Evolutionary conservation across 2,113 vertebrate genomes (phyloP).

Genomic region (Elanus axillaris): DNA sequence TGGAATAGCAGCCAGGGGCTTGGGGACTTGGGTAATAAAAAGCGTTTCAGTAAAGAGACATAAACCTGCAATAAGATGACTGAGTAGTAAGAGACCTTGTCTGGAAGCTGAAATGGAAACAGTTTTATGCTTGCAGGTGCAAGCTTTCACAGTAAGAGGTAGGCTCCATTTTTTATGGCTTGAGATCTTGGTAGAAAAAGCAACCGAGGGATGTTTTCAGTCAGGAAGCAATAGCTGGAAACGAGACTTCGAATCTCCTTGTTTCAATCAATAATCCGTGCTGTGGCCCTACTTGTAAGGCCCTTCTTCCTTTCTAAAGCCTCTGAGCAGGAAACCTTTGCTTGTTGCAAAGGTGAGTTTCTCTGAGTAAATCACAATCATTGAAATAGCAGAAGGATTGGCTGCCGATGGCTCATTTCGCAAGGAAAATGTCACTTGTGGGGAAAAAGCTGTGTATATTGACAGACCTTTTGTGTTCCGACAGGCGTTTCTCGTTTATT

Average conservation of each 20-base stretch:
- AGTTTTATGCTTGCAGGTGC: background rate
- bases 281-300: background rate
- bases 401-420: conserved; percentile 4
- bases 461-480: conserved; percentile 53
- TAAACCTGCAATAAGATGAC: background rate
- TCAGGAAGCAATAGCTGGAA: background rate
- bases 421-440: conserved; percentile 41
- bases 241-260: background rate
- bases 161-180: background rate
- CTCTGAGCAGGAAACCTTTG: background rate
- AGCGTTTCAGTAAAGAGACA: accelerated
- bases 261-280: background rate
- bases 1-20: background rate
- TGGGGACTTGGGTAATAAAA: background rate
- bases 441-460: conserved; percentile 12
- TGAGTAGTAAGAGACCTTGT: accelerated
- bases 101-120: background rate
- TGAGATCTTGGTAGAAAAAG: background rate
- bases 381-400: background rate
- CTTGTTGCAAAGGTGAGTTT: background rate
- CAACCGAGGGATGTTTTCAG: background rate
- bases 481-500: conserved; percentile 43
- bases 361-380: background rate
- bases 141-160: background rate
- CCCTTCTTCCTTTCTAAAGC: background rate